Base-by-base conservation (phyloP, 2,797 vertebrate species). In the Myotis pilosus region DNA sequence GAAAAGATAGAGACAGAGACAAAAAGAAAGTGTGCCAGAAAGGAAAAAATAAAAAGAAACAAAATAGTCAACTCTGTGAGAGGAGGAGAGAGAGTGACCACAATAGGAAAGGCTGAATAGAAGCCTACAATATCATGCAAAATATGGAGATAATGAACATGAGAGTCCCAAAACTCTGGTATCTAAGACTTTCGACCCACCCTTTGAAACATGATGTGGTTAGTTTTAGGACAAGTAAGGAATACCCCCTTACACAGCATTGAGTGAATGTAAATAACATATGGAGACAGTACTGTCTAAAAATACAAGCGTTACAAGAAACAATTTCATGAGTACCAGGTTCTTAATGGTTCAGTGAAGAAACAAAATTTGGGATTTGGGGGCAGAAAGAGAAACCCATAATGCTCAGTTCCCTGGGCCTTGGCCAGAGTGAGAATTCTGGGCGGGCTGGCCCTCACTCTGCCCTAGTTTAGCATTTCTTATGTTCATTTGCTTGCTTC, bases 381-480 rank as follows among this genome's bases (percentile, higher is more conserved):
- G 4, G 1, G 1, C 20, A 12, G 3, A 49, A 92, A 94, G 41
- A 12, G 47, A 95, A 91, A 87, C 9, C n/a, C 16, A 17, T 36
- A 82, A 66, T 6, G 10, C 36, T 89, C 20, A 74, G 23, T 20
- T 87, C 72, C 16, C 62, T 55, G 8, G 6, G 60, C 15, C 57
- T 71, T 8, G 15, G 33, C 20, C 69, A 92, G 36, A 88, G 74
- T 28, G 62, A 92, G 47, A 92, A 57, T 28, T 92, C n/a, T 30
- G 7, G 17, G 22, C 23, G 33, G 36, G 2, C 57, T 44, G 66
- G 12, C 19, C 33, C 60, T 74, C 16, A 30, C 0, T 7, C 49
- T 86, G 78, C 19, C 87, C 91, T 86, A 68, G 8, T 95, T 95
- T 80, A 82, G 72, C 69, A 81, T 72, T 87, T 76, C 69, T 79